Conservation (phyloP, 2,888 invertebrate genomes). For the Stenoptilia bipunctidactyla region DNA sequence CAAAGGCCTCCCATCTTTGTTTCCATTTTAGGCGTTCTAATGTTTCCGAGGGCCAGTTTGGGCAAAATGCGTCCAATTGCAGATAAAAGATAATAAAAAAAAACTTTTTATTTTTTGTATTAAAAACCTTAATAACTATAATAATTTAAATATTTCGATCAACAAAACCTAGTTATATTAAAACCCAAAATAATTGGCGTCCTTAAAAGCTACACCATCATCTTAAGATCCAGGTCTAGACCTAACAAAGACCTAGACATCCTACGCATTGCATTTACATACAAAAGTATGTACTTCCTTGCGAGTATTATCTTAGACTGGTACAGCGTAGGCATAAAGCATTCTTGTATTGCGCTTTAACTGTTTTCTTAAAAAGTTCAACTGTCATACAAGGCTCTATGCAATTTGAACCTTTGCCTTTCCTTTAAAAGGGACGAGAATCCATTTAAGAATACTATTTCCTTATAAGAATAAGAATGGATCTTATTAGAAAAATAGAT, state of each 20-base stretch:
- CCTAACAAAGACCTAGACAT: constrained; percentile 31
- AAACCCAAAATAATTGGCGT: neutral
- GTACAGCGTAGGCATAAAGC: constrained; percentile 52
- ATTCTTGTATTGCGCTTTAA: constrained; percentile 28
- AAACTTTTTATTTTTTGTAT: neutral
- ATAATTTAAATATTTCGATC: too few species aligned
- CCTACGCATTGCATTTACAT: constrained; percentile 66
- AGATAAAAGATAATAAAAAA: too few species aligned
- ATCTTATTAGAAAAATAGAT: too few species aligned
- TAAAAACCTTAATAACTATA: neutral
- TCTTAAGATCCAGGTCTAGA: constrained; percentile 35
- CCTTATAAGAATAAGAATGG: too few species aligned
- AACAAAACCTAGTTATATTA: too few species aligned
- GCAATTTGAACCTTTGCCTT: too few species aligned
- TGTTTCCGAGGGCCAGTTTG: too few species aligned
- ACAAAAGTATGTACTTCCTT: constrained; percentile 61
- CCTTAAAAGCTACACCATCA: constrained; percentile 11
- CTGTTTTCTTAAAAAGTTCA: constrained; percentile 4
- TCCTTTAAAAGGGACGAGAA: too few species aligned
- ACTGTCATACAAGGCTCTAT: neutral
- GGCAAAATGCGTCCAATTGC: too few species aligned
- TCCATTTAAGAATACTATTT: too few species aligned
- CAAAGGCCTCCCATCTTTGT: too few species aligned
- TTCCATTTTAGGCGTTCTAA: too few species aligned
- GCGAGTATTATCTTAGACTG: constrained; percentile 39